These are phyloP conservation scores for Tetrax tetrax DNA, from an alignment of 2,113 vertebrate species.

Conservation along the genomic window DNA sequence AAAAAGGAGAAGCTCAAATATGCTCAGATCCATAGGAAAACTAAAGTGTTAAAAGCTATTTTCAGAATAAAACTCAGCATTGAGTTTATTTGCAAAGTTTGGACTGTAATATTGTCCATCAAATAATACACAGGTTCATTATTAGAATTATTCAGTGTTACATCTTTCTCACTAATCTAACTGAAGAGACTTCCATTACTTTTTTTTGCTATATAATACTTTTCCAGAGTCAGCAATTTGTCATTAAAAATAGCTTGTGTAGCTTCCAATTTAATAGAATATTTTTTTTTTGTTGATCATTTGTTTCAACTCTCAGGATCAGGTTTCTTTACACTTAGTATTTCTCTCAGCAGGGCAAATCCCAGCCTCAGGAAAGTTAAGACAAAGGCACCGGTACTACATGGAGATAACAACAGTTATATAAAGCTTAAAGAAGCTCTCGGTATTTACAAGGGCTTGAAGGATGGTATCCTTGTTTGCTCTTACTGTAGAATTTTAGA, in stretches of 20 bases:
- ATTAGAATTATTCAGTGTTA: background rate
- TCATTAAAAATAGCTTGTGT: background rate
- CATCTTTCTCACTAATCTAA: background rate
- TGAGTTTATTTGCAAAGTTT: background rate
- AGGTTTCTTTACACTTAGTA: background rate
- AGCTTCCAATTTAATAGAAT: background rate
- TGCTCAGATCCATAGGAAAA: background rate
- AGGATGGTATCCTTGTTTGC: background rate
- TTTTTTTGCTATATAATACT: background rate
- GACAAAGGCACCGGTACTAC: background rate
- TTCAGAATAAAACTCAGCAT: background rate
- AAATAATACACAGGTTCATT: background rate
- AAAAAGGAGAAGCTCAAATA: background rate
- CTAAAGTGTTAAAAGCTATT: too few relatives aligned
- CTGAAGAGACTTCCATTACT: background rate
- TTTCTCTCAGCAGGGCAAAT: background rate
- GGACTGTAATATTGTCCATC: background rate
- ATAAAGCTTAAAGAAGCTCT: background rate
- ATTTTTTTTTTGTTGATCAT: background rate
- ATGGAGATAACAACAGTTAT: background rate
- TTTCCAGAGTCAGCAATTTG: background rate
- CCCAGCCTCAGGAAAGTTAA: background rate
- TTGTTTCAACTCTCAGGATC: background rate
- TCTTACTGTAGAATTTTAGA: background rate
- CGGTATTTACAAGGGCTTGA: background rate